Percentiles rank a stretch among this genome's conserved stretches.
These are phyloP conservation scores for Calephelis virginiensis DNA, from an alignment of 1,140 invertebrate species.

Conservation along the genomic window DNA sequence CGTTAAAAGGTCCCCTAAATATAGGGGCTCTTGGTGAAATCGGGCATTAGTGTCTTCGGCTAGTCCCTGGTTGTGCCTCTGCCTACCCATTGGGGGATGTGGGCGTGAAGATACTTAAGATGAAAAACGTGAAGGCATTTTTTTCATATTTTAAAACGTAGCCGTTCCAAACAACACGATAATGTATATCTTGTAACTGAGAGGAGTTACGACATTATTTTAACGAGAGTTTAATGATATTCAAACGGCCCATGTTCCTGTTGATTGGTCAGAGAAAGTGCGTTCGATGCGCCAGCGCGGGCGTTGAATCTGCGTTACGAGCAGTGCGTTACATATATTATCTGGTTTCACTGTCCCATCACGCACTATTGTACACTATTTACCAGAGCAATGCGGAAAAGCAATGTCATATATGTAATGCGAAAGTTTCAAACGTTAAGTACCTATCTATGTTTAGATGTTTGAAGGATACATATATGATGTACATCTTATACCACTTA, in stretches of 20 bases:
- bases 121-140: not conserved
- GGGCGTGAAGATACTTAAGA: not conserved
- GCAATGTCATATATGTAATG: not conserved
- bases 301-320: slow-evolving; percentile 3
- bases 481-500: too few relatives aligned
- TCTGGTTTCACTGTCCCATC: slow-evolving; percentile 10
- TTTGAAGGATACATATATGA: too few relatives aligned
- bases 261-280: slow-evolving; percentile 20
- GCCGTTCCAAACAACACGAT: not conserved
- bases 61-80: too few relatives aligned
- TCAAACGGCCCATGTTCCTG: slow-evolving; percentile 6
- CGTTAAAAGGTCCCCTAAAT: too few relatives aligned
- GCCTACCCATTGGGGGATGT: too few relatives aligned
- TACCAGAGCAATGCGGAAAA: not conserved
- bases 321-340: slow-evolving; percentile 17
- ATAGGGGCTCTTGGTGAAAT: too few relatives aligned
- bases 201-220: slow-evolving; percentile 2
- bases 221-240: slow-evolving; percentile 14
- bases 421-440: too few relatives aligned
- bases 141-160: not conserved
- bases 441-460: too few relatives aligned
- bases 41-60: too few relatives aligned
- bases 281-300: slow-evolving; percentile 6
- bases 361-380: slow-evolving; percentile 1
- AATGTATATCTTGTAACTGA: not conserved